Evolutionary conservation across 30 jellyfish, hydroid and myxozoan species (phyloP), one percentile per base, ranked within the genome.

Genomic region (Morbakka virulenta): DNA sequence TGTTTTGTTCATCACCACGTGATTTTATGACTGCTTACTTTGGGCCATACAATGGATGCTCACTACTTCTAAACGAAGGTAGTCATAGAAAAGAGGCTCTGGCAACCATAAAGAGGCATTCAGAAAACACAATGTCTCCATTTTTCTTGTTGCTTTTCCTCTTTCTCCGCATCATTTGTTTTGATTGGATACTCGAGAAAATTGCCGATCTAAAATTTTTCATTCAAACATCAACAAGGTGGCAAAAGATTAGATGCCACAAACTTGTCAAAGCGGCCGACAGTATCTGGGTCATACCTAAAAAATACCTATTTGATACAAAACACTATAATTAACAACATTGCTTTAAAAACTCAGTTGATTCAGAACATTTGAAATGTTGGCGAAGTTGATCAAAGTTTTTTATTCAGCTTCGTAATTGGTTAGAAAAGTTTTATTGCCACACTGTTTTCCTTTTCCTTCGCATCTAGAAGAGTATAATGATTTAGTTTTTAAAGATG

Each of bases 1-100:
- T 89, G 64, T 83, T 89, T 67, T 72, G 72, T 62, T 67, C 75
- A 30, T 82, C 57, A 51, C 97, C 97, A 6, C 22, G 66, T 30
- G 96, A 77, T 1, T 78, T 65, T 47, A 22, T 82, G 32, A 83
- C 95, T 2, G 97, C 95, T 13, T 76, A 75, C 33, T 75, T 77
- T 70, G 97, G 94, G 1, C 97, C 97, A 1, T 77, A 78, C 72
- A 78, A 83, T 69, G 95, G 95, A 29, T 77, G 95, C 72, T 89
- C 86, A 1, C 83, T 12, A 31, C 93, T 89, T 30, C 77, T 89
- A 25, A 83, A 83, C 61, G 97, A 89, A 61, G 83, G 82, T 3
- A 76, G 78, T 6, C 67, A 76, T 71, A 76, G 72, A 31, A 50
- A 64, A 3, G 50, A 61, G 48, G 95, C 97, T 12, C 25, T 89